Percentiles rank a stretch among this genome's conserved stretches.
Evolutionary conservation across 1,140 invertebrate species (phyloP).

Genomic region (Leptinotarsa texana): DNA sequence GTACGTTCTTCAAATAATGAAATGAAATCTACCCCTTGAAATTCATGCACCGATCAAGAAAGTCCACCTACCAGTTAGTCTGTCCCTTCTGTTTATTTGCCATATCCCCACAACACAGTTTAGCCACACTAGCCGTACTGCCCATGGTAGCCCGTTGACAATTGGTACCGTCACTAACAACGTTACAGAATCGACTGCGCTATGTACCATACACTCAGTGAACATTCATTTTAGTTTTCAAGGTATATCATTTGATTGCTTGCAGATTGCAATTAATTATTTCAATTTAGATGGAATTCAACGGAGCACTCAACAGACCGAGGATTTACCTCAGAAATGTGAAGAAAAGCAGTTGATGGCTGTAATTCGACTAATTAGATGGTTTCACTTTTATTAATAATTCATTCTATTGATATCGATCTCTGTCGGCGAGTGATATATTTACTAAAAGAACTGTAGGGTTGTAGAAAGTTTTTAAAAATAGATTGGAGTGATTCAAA

Average conservation of each 20-base stretch:
- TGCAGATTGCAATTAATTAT: not conserved
- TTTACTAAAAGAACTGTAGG: no score
- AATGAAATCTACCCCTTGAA: no score
- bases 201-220: not conserved
- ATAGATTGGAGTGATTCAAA: no score
- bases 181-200: slow-evolving; percentile 3
- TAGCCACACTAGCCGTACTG: slow-evolving; percentile 21
- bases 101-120: slow-evolving; percentile 16
- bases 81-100: not conserved
- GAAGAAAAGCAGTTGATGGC: not conserved
- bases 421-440: not conserved
- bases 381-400: slow-evolving; percentile 2
- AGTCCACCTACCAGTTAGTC: no score
- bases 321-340: not conserved
- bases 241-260: not conserved
- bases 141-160: slow-evolving; percentile 12
- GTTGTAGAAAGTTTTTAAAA: no score
- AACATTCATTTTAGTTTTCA: not conserved
- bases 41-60: no score
- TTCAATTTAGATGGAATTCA: not conserved
- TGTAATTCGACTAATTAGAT: not conserved
- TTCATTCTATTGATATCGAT: not conserved
- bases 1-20: no score
- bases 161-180: not conserved
- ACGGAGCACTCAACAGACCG: not conserved